phyloP scores from a whole-genome alignment of 1,140 invertebrate species.

The Mamestra configurata region DNA sequence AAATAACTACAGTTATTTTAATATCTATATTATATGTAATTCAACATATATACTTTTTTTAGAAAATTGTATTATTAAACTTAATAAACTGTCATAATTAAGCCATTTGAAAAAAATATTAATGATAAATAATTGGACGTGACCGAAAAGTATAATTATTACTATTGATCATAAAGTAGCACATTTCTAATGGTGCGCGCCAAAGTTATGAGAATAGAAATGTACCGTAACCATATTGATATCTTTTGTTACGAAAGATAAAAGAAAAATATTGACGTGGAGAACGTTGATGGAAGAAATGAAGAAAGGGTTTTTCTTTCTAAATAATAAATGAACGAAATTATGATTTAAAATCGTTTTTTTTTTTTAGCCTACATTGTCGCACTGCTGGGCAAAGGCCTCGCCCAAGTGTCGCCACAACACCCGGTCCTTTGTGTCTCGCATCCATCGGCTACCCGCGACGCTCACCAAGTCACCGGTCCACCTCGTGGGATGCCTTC shows the following conservation, averaged over 20 bases:
- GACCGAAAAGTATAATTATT: slow-evolving; percentile 5
- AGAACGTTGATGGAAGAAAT: not conserved
- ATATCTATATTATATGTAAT: too few species aligned
- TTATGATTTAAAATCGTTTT: not conserved
- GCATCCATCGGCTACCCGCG: too few species aligned
- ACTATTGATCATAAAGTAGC: slow-evolving; percentile 12
- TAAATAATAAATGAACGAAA: not conserved
- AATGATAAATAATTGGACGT: not conserved
- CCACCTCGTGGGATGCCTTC: too few species aligned
- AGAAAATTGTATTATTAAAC: not conserved
- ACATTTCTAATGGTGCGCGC: not conserved
- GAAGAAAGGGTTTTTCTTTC: not conserved
- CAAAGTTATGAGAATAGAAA: not conserved
- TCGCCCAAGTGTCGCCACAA: too few species aligned
- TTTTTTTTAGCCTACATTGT: not conserved
- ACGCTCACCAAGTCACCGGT: too few species aligned
- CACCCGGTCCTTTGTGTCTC: too few species aligned
- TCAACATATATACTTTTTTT: not conserved
- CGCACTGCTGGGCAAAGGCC: too few species aligned
- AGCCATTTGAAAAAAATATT: not conserved
- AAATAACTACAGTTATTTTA: too few species aligned
- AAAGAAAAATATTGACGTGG: slow-evolving; percentile 15
- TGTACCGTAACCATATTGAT: slow-evolving; percentile 14
- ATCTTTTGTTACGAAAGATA: slow-evolving; percentile 27
- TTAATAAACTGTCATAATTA: not conserved